Evolutionary conservation across 1,140 invertebrate genomes (phyloP), one percentile per base, ranked within the genome.

Genomic region (Brachionus angularis): DNA sequence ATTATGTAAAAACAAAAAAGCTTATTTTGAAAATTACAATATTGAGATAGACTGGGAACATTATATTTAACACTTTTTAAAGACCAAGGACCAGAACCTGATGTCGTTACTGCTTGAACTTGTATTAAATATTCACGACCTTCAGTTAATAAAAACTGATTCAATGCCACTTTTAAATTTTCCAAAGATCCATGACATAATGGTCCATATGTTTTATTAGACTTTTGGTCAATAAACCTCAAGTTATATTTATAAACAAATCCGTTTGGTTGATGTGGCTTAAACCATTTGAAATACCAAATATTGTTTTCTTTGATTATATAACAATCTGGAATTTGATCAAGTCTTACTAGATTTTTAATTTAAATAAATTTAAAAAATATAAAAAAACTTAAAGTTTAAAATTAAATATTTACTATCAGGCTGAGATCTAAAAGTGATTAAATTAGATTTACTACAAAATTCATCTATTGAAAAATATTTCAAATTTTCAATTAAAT

Each of bases 21-120:
- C n/a, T n/a, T n/a, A n/a, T n/a, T n/a, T n/a, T n/a, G n/a, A n/a
- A 18, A 36, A 34, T 55, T 58, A 58, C 53, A 58, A 36, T 58
- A 39, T 23, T 58, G 33, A 36, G 53, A 58, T 39, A 39, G 33
- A 39, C 34, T 27, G 14, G 53, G 53, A 3, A 58, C 53, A 39
- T 18, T 36, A 34, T 58, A 58, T 39, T 58, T 58, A 1, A 58
- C 23, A 12, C 12, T 39, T 39, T 58, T 16, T 29, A 34, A 39
- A 25, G 53, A 58, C 53, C 53, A 58, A 23, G 53, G 53, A 8
- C 53, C 53, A 25, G 36, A 58, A 3, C 53, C 53, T 0, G 53
- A 16, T 12, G 53, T 58, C 12, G 23, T 58, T 3, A 58, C 53
- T 1, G 36, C 33, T 39, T 58, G 53, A 29, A 58, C 53, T 25